Evolutionary conservation across 2,888 invertebrate species (phyloP).

Genomic region (Bedellia somnulentella): DNA sequence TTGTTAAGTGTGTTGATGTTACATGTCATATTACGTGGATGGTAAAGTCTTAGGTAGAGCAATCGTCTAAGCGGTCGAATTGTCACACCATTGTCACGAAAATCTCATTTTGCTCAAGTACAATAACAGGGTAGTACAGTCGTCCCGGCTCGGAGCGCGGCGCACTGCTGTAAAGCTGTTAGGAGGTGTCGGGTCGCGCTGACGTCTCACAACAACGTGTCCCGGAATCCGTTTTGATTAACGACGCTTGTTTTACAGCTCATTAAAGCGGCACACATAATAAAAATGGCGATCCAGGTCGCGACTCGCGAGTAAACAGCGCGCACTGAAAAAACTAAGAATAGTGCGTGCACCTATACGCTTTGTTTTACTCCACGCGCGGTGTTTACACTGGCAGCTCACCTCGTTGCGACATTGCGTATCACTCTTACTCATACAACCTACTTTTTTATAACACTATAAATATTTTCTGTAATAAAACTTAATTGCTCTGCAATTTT

Average conservation of each 20-base stretch:
- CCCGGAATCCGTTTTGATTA: constrained; percentile 22
- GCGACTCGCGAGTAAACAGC: constrained; percentile 17
- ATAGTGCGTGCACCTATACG: constrained; percentile 1
- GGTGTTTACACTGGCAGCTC: constrained; percentile 7
- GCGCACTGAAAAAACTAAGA: background rate
- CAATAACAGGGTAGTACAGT: too few species aligned
- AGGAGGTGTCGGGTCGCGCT: background rate
- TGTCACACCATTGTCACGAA: too few species aligned
- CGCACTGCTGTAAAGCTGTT: background rate
- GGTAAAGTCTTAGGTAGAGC: too few species aligned
- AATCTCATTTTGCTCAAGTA: too few species aligned
- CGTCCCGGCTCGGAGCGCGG: background rate
- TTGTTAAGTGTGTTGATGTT: too few species aligned
- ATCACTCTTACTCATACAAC: too few species aligned
- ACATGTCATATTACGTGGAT: constrained; percentile 17
- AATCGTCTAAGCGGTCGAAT: too few species aligned
- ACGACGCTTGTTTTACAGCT: constrained; percentile 23
- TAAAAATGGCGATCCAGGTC: constrained; percentile 31
- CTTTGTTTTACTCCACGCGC: constrained; percentile 10
- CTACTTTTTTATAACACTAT: too few species aligned
- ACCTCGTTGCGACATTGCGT: constrained; percentile 9
- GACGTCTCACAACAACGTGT: too few species aligned
- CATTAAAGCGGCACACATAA: constrained; percentile 28
- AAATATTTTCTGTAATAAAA: too few species aligned
- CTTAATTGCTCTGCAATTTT: too few species aligned